These are phyloP conservation scores for Electrophaes corylata DNA, from an alignment of 2,888 invertebrate genomes.

Conservation along the genomic window DNA sequence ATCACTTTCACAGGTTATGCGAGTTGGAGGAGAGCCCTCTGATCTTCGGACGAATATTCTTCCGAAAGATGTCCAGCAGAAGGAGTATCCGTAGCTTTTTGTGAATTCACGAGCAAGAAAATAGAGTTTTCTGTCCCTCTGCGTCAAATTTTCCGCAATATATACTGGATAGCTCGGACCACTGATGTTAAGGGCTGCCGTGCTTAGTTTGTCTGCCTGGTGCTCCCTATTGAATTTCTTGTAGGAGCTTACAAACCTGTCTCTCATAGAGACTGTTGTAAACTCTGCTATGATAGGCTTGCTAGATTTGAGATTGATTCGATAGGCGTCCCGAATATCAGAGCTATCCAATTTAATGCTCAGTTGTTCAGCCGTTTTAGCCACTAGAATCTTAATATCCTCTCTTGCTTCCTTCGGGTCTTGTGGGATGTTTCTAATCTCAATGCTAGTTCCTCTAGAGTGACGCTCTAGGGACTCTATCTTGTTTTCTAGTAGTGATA, in stretches of 20 bases:
- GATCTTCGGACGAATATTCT: not conserved
- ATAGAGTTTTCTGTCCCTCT: not conserved
- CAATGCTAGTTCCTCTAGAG: not conserved
- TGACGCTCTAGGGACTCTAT: not conserved
- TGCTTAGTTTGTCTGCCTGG: not conserved
- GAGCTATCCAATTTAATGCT: not conserved
- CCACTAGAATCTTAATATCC: not conserved
- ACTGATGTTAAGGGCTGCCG: not conserved
- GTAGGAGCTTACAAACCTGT: not conserved
- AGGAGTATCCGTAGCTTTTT: not conserved
- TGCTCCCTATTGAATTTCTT: not conserved
- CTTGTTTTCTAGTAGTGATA: not conserved
- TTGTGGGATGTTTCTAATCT: not conserved
- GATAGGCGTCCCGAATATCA: not conserved
- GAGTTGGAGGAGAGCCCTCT: not conserved
- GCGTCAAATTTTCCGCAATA: not conserved
- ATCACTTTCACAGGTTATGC: not conserved
- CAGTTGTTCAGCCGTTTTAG: not conserved
- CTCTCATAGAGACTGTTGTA: not conserved
- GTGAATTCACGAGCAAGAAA: not conserved
- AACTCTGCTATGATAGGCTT: not conserved
- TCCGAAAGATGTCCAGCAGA: not conserved
- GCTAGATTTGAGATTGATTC: not conserved
- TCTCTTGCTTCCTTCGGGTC: not conserved
- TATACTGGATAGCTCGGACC: not conserved